Evolutionary conservation across 53 echinoderm and acorn worm genomes (phyloP), one percentile per base, ranked within the genome.

Genomic region (Mesocentrotus franciscanus): DNA sequence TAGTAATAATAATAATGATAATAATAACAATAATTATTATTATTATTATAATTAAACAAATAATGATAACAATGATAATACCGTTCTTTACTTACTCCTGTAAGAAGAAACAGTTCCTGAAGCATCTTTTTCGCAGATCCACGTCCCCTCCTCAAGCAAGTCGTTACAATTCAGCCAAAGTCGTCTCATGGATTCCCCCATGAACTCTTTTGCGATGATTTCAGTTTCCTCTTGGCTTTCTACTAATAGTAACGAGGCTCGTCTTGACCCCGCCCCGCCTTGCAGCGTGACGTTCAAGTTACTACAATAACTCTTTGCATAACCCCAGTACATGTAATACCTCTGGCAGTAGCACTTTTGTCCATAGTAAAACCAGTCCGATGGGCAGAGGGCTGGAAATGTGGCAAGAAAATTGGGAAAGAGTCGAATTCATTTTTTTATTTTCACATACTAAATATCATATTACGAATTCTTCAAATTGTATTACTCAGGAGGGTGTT

Each of bases 81-180:
- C 42, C 6, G 9, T 11, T n/a, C 58, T 87, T 15, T 3, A 87
- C 87, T 87, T 87, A 87, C 87, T 87, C 27, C 58, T 87, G 87
- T 57, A 87, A 27, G 56, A 57, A 12, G 57, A 57, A 57, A 5
- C 18, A 4, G 58, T 87, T 58, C 87, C 87, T 10, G 26, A 26
- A 58, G 87, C 87, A 87, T 87, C n/a, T 12, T 87, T n/a, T 58
- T 87, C 87, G 11, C 87, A 87, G 56, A 87, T 35, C 87, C 87
- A 87, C 10, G 56, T 58, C 58, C 87, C 87, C 12, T 84, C 84
- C 0, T 42, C 9, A 0, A 22, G 22, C 26, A n/a, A 2, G 58
- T 87, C 58, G 9, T 58, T 87, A 29, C 87, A 87, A 87, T 87
- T 87, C 27, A 87, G 58, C 87, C 87, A 87, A 27, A 87, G 10